These are phyloP conservation scores for Drosophila nr. medialis DNA, from an alignment of 2,888 invertebrate genomes.

Conservation along the genomic window DNA sequence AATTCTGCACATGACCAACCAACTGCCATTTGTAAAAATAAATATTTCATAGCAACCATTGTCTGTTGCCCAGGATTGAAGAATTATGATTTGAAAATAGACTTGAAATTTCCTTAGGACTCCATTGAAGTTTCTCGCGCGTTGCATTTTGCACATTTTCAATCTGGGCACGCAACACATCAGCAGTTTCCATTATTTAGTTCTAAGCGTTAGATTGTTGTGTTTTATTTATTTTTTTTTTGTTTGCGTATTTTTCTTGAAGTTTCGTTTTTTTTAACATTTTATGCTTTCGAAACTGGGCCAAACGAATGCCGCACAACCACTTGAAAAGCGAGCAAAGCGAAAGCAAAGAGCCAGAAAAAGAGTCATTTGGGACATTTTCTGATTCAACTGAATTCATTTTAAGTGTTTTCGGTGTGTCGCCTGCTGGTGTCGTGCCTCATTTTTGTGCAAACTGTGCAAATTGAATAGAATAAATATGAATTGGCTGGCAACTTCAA, in stretches of 20 bases:
- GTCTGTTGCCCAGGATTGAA: background rate
- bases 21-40: background rate
- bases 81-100: background rate
- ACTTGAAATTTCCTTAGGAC: background rate
- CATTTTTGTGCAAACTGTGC: constrained; percentile 28
- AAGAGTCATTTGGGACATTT: constrained; percentile 39
- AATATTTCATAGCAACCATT: background rate
- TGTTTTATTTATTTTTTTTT: background rate
- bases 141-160: background rate
- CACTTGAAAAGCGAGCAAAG: constrained; percentile 6
- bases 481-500: constrained; percentile 30
- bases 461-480: constrained; percentile 58
- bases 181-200: background rate
- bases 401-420: constrained; percentile 21
- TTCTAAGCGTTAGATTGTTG: background rate
- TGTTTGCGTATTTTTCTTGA: background rate
- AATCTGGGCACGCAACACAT: background rate
- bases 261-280: background rate
- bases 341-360: constrained; percentile 19
- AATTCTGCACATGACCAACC: background rate
- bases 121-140: background rate
- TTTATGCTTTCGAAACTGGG: constrained; percentile 14
- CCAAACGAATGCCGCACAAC: constrained; percentile 11
- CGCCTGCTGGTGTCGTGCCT: constrained; percentile 17
- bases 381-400: constrained; percentile 25